Evolutionary conservation across 2,113 vertebrate genomes (phyloP), one percentile per base, ranked within the genome.

Genomic region (Puntigrus tetrazona): DNA sequence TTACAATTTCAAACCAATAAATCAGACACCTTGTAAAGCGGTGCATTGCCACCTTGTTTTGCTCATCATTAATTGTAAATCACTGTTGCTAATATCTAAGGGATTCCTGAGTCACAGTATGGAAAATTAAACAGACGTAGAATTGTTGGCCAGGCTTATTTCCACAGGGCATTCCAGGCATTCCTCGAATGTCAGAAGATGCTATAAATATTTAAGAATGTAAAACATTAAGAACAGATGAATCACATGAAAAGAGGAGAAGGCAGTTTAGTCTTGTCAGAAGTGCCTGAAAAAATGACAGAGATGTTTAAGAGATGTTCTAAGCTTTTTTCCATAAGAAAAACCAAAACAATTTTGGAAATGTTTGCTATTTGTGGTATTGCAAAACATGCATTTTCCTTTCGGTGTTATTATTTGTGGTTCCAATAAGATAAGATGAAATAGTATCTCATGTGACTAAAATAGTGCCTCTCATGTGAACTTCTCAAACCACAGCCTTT

Each of bases 121-220:
- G 5, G 61, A 16, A 4, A 65, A 18, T 31, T 3, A 31, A 3
- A 11, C n/a, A 11, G 18, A n/a, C n/a, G 11, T 22, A 4, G 20
- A 10, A n/a, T 41, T 11, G 13, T 63, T 31, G 6, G 27, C 1
- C 36, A 65, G 6, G 2, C 27, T 52, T 31, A 34, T 31, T 22
- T 18, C n/a, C 25, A 74, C 13, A 29, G n/a, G 4, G 55, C 27
- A 76, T 76, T 76, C 74, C 45, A 76, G 74, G 10, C 74, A 76
- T 34, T 18, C 38, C 22, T 16, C n/a, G n/a, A 2, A 34, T 3
- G 2, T 10, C 13, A 9, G 13, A n/a, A 6, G 45, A 50, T 29
- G 7, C 13, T 27, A 31, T 14, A 50, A 47, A 50, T 27, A 5
- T 45, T 75, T 50, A 7, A 8, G 9, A 38, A 70, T 16, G 41